Conservation (phyloP, 2,113 vertebrate species). For the Penelope pileata region DNA sequence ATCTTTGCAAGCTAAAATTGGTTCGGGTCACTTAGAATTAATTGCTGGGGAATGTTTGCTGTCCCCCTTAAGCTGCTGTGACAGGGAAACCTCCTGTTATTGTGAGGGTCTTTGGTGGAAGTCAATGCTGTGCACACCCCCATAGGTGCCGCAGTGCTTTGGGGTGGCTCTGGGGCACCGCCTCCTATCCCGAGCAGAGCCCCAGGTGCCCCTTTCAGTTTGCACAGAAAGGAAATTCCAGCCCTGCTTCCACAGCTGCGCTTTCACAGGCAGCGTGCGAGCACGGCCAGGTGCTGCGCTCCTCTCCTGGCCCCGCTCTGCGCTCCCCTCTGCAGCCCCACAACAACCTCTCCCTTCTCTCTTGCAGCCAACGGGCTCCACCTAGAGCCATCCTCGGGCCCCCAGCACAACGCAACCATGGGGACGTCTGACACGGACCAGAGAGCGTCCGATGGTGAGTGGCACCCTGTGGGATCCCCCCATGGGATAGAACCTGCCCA, state of each 20-base stretch:
- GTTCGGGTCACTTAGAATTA: not conserved
- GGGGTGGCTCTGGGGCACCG: not conserved
- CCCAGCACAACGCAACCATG: not conserved
- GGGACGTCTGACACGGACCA: not conserved
- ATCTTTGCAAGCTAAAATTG: not conserved
- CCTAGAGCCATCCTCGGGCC: not conserved
- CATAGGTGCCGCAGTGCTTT: too few species aligned
- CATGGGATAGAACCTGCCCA: too few species aligned
- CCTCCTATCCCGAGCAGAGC: not conserved
- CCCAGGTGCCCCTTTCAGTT: not conserved
- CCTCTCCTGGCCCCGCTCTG: too few species aligned
- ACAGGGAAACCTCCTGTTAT: not conserved
- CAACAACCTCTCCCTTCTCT: not conserved
- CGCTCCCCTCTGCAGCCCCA: not conserved
- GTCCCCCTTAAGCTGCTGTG: rapidly evolving
- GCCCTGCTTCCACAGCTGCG: rapidly evolving
- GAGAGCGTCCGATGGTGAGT: slow-evolving; percentile 36
- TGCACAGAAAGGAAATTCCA: not conserved
- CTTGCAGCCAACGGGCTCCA: slow-evolving; percentile 16
- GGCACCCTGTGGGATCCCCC: too few species aligned
- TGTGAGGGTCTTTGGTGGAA: not conserved
- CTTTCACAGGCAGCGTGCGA: not conserved
- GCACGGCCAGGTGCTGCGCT: too few species aligned
- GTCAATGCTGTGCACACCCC: too few species aligned
- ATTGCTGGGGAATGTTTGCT: not conserved